Evolutionary conservation across 2,888 invertebrate genomes (phyloP).

Genomic region (Lacanobia wlatinum): DNA sequence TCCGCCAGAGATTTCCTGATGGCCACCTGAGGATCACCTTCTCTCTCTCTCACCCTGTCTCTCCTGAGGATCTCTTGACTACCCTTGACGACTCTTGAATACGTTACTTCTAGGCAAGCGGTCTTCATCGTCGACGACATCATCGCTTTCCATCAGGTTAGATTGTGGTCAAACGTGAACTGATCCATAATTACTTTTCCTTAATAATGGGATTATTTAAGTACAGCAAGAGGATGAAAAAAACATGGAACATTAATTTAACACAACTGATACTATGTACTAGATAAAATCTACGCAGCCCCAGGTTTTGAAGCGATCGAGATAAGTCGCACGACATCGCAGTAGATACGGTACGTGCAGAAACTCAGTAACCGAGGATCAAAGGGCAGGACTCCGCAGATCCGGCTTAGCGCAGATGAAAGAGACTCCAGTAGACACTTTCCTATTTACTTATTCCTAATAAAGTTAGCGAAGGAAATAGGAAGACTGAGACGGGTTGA

Average conservation of each 20-base stretch:
- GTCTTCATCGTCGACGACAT: too few species aligned
- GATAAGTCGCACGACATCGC: constrained; percentile 10
- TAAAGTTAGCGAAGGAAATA: constrained; percentile 22
- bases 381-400: constrained; percentile 14
- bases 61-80: too few species aligned
- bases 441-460: neutral
- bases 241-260: neutral
- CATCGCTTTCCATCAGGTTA: too few species aligned
- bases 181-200: too few species aligned
- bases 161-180: too few species aligned
- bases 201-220: too few species aligned
- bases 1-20: too few species aligned
- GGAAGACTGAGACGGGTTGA: neutral
- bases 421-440: neutral
- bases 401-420: constrained; percentile 17
- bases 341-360: constrained; percentile 22
- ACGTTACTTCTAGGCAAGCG: too few species aligned
- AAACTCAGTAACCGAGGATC: constrained; percentile 34
- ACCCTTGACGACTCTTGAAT: too few species aligned
- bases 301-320: neutral
- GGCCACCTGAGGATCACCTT: too few species aligned
- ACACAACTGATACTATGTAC: neutral
- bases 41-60: too few species aligned
- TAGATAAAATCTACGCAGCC: neutral
- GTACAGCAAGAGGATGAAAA: neutral